phyloP scores from a whole-genome alignment of 2,797 vertebrate genomes.

The Emys orbicularis region DNA sequence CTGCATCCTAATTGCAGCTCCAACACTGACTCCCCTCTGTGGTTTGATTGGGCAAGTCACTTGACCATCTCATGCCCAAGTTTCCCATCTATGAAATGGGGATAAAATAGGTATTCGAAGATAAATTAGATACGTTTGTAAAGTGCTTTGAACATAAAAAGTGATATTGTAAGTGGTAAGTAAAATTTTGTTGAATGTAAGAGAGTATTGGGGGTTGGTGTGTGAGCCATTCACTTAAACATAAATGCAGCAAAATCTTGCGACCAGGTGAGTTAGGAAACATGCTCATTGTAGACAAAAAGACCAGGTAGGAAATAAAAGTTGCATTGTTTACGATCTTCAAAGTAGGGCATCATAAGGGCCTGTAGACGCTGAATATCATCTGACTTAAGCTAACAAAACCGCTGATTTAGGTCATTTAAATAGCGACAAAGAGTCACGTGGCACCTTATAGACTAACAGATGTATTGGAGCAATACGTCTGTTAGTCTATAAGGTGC shows the following conservation, averaged over 20 bases:
- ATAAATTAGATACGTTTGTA: conserved; percentile 25
- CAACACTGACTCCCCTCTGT: neutral
- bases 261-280: conserved; percentile 56
- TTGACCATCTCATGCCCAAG: conserved; percentile 38
- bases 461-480: too few relatives aligned
- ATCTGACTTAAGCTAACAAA: neutral
- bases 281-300: conserved; percentile 36
- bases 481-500: too few relatives aligned
- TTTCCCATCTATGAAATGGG: conserved; percentile 25
- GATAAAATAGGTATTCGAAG: conserved; percentile 22
- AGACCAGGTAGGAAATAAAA: conserved; percentile 25
- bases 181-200: conserved; percentile 39
- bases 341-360: conserved; percentile 30
- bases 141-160: conserved; percentile 45
- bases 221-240: conserved; percentile 68
- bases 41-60: conserved; percentile 13
- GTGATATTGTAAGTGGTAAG: conserved; percentile 41
- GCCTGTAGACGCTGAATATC: neutral
- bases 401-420: neutral
- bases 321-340: conserved; percentile 49
- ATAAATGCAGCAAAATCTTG: conserved; percentile 53
- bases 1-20: neutral
- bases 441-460: too few relatives aligned
- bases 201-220: conserved; percentile 45
- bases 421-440: too few relatives aligned